Base-by-base conservation (phyloP, 1,140 invertebrate genomes). In the Sinella curviseta region DNA sequence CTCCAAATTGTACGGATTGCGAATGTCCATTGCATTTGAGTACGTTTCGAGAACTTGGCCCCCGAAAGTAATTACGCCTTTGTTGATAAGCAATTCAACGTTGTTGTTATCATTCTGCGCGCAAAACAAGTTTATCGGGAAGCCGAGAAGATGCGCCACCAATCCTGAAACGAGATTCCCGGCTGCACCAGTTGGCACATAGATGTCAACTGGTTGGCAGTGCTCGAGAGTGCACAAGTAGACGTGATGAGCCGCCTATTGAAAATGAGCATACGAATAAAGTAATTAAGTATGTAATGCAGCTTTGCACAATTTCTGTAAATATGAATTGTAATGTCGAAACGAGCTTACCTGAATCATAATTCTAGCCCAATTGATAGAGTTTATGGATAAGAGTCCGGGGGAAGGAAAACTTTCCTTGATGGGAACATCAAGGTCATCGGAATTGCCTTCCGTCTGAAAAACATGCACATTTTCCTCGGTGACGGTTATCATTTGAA, bases 321-420 rank as follows among this genome's bases (percentile, higher is more conserved):
- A n/a, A n/a, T n/a, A n/a, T n/a, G 24, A 8, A 48, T 48, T 48
- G 39, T 48, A 48, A 12, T 48, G n/a, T n/a, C n/a, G n/a, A n/a
- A n/a, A n/a, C n/a, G n/a, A n/a, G n/a, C 3, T 60, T 48, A 87
- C 86, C 81, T 90, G 89, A 17, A 88, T 84, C 85, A 89, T 84
- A 48, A 90, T 86, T 34, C 89, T 82, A 0, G 86, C 86, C 88
- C 88, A 89, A 85, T 89, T 89, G 78, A 89, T 86, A 17, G 88
- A 89, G 80, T 89, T 89, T 33, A 88, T 85, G 34, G 85, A 87
- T 3, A 83, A 84, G 0, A 90, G 78, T 2, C 84, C 85, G 4
- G 77, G 39, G 82, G 87, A 86, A 28, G 82, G 82, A 82, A 89
- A 89, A 77, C 85, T 83, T 39, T 85, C 76, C 80, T 86, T 87